A percentile compares a stretch with the other conserved stretches of the same genome.
phyloP scores from a whole-genome alignment of 2,888 invertebrate species.

The Amaurobius ferox region DNA sequence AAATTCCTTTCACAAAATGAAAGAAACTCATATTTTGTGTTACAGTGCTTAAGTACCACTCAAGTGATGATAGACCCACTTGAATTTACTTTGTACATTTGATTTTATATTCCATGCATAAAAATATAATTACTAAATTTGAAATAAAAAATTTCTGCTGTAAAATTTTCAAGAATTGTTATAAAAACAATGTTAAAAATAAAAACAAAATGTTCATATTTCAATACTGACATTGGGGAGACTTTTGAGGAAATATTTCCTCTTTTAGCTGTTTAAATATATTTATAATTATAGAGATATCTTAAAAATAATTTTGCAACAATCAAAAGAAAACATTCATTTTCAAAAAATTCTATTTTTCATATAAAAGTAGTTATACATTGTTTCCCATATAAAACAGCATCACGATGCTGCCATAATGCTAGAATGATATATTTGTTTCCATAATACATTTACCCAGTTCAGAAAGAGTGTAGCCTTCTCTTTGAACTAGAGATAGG shows the following conservation, averaged over 20 bases:
- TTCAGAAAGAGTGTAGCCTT: slow-evolving; percentile 5
- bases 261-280: neutral
- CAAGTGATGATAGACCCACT: neutral
- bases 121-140: neutral
- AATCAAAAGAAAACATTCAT: neutral
- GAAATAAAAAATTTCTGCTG: neutral
- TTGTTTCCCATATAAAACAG: slow-evolving; percentile 3
- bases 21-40: slow-evolving; percentile 1
- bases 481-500: neutral
- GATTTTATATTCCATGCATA: slow-evolving; percentile 11
- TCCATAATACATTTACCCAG: slow-evolving; percentile 9
- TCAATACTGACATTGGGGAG: neutral
- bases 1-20: neutral
- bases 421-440: slow-evolving; percentile 1
- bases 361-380: slow-evolving; percentile 12
- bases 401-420: neutral
- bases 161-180: neutral
- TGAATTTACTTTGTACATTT: neutral
- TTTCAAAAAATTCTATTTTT: neutral
- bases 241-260: neutral
- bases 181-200: slow-evolving; percentile 5
- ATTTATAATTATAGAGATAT: neutral
- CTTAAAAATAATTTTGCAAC: neutral
- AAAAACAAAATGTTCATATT: neutral
- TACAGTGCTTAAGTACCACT: neutral